Percentiles rank a stretch among this genome's conserved stretches.
These are phyloP conservation scores for Scaptomyza hsui DNA, from an alignment of 1,140 invertebrate genomes.

Conservation along the genomic window DNA sequence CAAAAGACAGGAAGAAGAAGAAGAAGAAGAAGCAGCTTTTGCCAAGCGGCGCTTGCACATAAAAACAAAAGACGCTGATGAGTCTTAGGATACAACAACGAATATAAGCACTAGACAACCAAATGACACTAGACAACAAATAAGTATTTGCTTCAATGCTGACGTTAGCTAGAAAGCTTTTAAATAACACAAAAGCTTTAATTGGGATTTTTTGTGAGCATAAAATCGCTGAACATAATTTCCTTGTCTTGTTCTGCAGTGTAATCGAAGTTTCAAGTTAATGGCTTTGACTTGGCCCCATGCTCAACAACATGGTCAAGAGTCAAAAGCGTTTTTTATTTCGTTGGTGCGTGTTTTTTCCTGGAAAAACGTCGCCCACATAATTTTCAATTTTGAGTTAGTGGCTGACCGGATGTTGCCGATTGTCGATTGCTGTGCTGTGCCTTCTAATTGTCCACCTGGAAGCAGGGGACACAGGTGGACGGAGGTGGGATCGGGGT, in stretches of 20 bases:
- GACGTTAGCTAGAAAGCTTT: too few species aligned
- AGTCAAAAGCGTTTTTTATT: conserved; percentile 36
- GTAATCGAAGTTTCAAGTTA: conserved; percentile 63
- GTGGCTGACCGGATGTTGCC: conserved; percentile 71
- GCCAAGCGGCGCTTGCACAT: conserved; percentile 58
- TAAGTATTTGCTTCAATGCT: too few species aligned
- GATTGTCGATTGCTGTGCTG: conserved; percentile 59
- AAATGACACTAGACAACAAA: conserved; percentile 39
- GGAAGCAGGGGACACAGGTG: not conserved
- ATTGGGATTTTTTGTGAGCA: too few species aligned
- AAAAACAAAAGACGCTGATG: conserved; percentile 78
- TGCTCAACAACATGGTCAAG: conserved; percentile 69
- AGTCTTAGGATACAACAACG: conserved; percentile 25
- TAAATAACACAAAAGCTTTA: too few species aligned
- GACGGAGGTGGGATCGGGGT: conserved; percentile 34
- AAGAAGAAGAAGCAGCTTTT: not conserved
- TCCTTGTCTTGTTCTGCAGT: conserved; percentile 31
- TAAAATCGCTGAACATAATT: not conserved
- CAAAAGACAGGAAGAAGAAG: not conserved
- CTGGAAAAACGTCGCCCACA: conserved; percentile 77
- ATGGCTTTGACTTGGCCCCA: conserved; percentile 61
- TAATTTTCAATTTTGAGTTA: conserved; percentile 77
- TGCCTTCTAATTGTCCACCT: conserved; percentile 59
- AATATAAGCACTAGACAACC: conserved; percentile 32
- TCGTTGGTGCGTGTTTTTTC: conserved; percentile 59